Conservation (phyloP, 2,113 vertebrate species). For the Ctenomys sociabilis region DNA sequence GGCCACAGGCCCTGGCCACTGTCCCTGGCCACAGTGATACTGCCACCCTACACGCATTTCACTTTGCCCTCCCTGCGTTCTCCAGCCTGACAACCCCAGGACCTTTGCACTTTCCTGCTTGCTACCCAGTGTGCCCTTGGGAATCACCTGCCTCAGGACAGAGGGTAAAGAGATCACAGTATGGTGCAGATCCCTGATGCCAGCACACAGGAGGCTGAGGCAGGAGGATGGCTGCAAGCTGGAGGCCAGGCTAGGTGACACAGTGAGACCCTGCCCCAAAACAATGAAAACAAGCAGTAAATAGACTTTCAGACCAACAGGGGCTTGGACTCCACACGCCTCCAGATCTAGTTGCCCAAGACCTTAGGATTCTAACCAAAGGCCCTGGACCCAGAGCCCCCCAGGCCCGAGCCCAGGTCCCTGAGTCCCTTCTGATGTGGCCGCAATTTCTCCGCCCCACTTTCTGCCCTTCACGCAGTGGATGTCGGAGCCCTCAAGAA, state of each 20-base stretch:
- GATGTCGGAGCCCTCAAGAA: conserved; percentile 57
- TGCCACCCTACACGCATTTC: not conserved
- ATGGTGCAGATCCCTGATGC: not conserved
- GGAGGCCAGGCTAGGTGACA: too few relatives aligned
- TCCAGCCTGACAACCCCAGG: not conserved
- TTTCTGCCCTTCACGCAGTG: conserved; percentile 66
- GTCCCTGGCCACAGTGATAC: not conserved
- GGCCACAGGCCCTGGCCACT: not conserved
- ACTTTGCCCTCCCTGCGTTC: not conserved
- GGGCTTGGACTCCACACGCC: not conserved
- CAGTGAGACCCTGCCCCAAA: not conserved
- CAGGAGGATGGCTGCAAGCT: not conserved
- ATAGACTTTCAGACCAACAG: not conserved
- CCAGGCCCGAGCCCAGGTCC: not conserved
- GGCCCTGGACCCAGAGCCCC: not conserved
- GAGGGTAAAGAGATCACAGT: not conserved
- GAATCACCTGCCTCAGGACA: not conserved
- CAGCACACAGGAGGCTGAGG: not conserved
- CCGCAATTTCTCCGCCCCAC: conserved; percentile 57
- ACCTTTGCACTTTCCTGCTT: not conserved
- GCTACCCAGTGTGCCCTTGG: not conserved
- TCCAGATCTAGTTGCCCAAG: not conserved
- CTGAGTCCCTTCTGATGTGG: not conserved
- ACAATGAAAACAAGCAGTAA: not conserved
- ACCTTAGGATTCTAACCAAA: not conserved